Evolutionary conservation across 2,113 vertebrate species (phyloP), one percentile per base, ranked within the genome.

Genomic region (Oxyura jamaicensis): DNA sequence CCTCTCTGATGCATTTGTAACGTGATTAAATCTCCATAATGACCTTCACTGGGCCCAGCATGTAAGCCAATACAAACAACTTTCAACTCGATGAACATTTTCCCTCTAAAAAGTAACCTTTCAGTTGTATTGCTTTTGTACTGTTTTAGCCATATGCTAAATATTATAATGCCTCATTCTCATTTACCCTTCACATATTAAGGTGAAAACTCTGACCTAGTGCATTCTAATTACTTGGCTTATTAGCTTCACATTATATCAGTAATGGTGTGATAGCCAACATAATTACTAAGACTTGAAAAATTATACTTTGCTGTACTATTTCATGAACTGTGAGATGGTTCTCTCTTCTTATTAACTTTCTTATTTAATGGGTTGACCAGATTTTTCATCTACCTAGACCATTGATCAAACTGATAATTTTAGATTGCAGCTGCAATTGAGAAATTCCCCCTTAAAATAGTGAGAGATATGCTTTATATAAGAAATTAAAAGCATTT

Each of bases 151-250:
- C 96, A 75, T 87, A 86, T 96, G 52, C 94, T 96, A 96, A 96
- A 96, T 95, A 96, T 97, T 86, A 65, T 31, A 97, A 78, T 76
- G 52, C 72, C 92, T 97, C 94, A 44, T 96, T 96, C 97, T 95
- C 96, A 83, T 97, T 96, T 97, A 97, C 92, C 97, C 96, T 97
- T 98, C 96, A 96, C 80, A 93, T 85, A 89, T 87, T 96, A 96
- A 98, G 97, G 96, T 97, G 96, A 97, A 98, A 95, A 98, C 94
- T 97, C 94, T 97, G 97, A 98, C 97, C 96, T 96, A 96, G 82
- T 97, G 92, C 93, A 97, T 96, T 96, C 97, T 98, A 98, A 98
- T 98, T 97, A 98, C 95, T 98, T 98, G 97, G 96, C 97, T 98
- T 98, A 98, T 98, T 98, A 98, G 96, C 72, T 98, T 96, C 96